These are phyloP conservation scores for Rotaria sp. DNA, from an alignment of 2,888 invertebrate species.

Conservation along the genomic window DNA sequence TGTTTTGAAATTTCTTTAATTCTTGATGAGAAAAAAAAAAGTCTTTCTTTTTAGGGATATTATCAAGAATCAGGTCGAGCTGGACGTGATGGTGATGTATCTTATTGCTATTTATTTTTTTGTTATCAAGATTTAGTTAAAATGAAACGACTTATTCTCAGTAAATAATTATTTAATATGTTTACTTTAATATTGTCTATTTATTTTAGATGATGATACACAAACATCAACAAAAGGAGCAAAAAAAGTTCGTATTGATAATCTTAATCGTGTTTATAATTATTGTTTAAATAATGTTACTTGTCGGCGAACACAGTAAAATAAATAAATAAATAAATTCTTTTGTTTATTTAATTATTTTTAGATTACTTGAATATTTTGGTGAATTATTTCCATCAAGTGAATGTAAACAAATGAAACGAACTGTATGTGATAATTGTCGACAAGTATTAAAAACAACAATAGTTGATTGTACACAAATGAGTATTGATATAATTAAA, in stretches of 20 bases:
- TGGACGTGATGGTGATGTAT: conserved; percentile 71
- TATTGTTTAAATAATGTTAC: conserved; percentile 87
- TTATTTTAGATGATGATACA: not conserved
- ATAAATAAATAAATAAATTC: not conserved
- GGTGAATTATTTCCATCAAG: conserved; percentile 63
- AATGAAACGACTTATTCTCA: conserved; percentile 31
- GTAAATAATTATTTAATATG: not conserved
- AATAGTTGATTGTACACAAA: conserved; percentile 5
- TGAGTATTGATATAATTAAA: not conserved
- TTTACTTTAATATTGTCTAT: not conserved
- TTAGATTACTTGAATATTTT: conserved; percentile 73
- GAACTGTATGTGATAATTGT: conserved; percentile 2
- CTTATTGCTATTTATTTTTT: conserved; percentile 80
- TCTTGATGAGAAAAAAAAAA: too few species aligned
- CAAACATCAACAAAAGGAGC: not conserved
- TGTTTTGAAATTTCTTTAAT: not conserved
- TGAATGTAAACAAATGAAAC: conserved; percentile 15
- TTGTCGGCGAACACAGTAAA: conserved; percentile 69
- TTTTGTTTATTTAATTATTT: not conserved
- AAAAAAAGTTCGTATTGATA: conserved; percentile 60
- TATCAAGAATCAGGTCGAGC: conserved; percentile 41
- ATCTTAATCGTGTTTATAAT: conserved; percentile 77
- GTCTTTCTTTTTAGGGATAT: not conserved
- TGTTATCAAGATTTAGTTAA: conserved; percentile 66
- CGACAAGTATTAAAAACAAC: conserved; percentile 10